phyloP scores from a whole-genome alignment of 2,797 vertebrate species.

The Gorsachius magnificus region DNA sequence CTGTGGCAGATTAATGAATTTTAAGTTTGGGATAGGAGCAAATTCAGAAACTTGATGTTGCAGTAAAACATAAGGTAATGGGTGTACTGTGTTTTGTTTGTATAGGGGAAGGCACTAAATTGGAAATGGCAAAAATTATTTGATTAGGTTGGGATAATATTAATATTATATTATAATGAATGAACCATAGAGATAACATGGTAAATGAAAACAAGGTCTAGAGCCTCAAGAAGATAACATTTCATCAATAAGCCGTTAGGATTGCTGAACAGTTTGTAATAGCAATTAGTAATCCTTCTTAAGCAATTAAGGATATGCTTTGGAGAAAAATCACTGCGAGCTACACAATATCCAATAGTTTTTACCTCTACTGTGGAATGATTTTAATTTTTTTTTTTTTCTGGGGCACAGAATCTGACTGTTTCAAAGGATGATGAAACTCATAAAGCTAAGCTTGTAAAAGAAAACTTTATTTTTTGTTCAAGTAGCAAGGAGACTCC shows the following conservation, averaged over 20 bases:
- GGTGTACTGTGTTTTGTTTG: background rate
- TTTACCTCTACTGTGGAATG: background rate
- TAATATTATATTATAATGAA: background rate
- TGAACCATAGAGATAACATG: background rate
- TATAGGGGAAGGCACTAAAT: background rate
- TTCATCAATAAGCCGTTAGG: background rate
- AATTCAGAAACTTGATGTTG: background rate
- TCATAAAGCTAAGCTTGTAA: background rate
- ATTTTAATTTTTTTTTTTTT: background rate
- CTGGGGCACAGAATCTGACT: background rate
- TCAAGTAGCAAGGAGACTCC: background rate
- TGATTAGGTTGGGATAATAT: background rate
- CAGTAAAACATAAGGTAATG: background rate
- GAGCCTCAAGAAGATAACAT: background rate
- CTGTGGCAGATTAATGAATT: background rate
- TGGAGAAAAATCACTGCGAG: slow-evolving; percentile 7
- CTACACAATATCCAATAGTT: background rate
- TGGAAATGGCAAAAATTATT: background rate
- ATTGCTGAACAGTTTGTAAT: background rate
- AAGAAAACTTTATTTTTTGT: slow-evolving; percentile 6
- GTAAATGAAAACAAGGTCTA: slow-evolving; percentile 14
- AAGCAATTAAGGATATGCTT: slow-evolving; percentile 14
- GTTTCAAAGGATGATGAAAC: background rate
- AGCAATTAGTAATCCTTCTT: slow-evolving; percentile 33
- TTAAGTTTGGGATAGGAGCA: background rate